These are phyloP conservation scores for Frieseomelitta varia DNA, from an alignment of 1,140 invertebrate genomes.

Conservation along the genomic window DNA sequence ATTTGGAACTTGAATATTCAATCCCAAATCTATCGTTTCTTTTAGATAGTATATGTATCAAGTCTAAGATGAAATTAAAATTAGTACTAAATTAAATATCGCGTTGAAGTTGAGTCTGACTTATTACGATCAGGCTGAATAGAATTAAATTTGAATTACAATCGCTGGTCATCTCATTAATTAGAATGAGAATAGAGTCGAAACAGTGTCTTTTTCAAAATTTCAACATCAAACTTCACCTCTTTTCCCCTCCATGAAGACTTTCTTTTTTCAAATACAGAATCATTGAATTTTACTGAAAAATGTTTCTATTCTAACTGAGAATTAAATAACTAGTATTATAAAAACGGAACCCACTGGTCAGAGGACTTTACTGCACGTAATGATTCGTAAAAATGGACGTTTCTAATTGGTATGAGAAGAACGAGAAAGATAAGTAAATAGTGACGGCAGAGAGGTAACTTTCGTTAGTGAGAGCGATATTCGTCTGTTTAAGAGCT, in stretches of 20 bases:
- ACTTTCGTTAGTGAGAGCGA: constrained; percentile 42
- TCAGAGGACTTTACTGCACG: background rate
- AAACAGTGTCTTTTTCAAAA: background rate
- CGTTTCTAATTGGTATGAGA: constrained; percentile 37
- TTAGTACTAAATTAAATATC: background rate
- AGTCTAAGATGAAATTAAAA: background rate
- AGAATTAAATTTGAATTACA: background rate
- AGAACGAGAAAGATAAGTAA: background rate
- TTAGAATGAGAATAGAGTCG: background rate
- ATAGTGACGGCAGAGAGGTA: background rate
- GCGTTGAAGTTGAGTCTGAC: background rate
- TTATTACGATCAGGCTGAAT: background rate
- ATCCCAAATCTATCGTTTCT: background rate
- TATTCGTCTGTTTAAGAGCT: constrained; percentile 23
- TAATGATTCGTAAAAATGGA: background rate
- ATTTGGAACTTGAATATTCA: background rate
- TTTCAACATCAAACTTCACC: background rate
- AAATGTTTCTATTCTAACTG: background rate
- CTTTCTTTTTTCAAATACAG: background rate
- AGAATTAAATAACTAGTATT: background rate
- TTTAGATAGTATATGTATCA: background rate
- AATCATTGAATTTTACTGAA: background rate
- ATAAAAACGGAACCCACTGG: background rate
- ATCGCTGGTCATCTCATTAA: background rate
- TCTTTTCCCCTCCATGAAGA: background rate